Conservation (phyloP, 2,888 invertebrate genomes). For the Ditula angustiorana region DNA sequence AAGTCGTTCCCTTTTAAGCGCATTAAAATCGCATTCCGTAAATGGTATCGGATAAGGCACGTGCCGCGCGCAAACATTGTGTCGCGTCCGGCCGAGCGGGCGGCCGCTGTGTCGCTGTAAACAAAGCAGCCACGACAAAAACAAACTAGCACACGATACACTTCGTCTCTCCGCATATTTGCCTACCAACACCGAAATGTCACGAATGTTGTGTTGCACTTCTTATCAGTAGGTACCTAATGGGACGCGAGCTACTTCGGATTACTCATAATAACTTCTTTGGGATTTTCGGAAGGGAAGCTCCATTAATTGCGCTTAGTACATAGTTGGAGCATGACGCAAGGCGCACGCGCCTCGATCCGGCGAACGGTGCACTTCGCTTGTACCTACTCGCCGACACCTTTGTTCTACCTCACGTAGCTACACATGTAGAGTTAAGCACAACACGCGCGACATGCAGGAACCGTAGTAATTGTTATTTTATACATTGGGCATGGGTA, state of each 20-base stretch:
- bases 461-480: not conserved
- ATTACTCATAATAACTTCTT: constrained; percentile 37
- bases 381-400: constrained; percentile 3
- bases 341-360: constrained; percentile 32
- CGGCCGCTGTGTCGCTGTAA: constrained; percentile 22
- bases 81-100: constrained; percentile 34
- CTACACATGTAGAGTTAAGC: not conserved
- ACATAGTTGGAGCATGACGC: constrained; percentile 42
- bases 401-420: constrained; percentile 15
- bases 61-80: constrained; percentile 59
- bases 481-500: not conserved
- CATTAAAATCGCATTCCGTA: constrained; percentile 78
- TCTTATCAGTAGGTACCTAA: constrained; percentile 32
- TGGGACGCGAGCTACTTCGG: constrained; percentile 14
- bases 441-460: not conserved
- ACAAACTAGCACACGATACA: constrained; percentile 38
- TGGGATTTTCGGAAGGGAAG: constrained; percentile 25
- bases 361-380: constrained; percentile 14
- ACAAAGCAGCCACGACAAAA: constrained; percentile 37
- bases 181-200: constrained; percentile 38
- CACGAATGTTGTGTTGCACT: constrained; percentile 30
- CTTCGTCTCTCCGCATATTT: constrained; percentile 36
- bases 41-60: constrained; percentile 78
- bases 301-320: constrained; percentile 23
- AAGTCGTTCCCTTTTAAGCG: constrained; percentile 71